A percentile compares a stretch with the other conserved stretches of the same genome.
Evolutionary conservation across 2,888 invertebrate species (phyloP).

Genomic region (Homarus gammarus): DNA sequence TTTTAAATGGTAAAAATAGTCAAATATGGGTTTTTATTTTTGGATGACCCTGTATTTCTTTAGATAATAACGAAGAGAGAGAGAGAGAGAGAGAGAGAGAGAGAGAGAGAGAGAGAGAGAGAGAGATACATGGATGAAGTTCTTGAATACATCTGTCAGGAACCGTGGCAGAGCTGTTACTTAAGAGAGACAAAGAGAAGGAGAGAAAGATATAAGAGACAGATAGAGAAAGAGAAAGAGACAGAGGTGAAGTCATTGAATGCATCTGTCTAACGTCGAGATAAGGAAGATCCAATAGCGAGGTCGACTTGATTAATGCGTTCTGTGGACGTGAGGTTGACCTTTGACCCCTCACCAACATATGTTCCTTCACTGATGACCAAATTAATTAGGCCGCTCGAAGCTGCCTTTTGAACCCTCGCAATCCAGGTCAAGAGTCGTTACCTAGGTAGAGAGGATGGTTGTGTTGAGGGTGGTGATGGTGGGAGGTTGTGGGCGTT

Average conservation of each 20-base stretch:
- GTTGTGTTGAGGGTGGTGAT: no score
- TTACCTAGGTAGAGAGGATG: no score
- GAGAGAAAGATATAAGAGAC: background rate
- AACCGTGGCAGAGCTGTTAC: no score
- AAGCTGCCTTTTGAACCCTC: background rate
- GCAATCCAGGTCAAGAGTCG: background rate
- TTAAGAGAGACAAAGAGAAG: background rate
- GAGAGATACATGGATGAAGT: background rate
- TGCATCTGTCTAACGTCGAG: background rate
- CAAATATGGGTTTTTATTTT: no score
- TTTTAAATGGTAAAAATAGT: no score
- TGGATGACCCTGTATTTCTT: no score
- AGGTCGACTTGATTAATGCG: constrained; percentile 1
- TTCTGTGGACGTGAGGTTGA: background rate
- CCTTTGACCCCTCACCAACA: background rate
- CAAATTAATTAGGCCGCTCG: background rate
- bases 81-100: background rate
- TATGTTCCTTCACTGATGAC: background rate
- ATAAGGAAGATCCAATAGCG: background rate
- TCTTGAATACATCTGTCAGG: background rate
- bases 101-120: background rate
- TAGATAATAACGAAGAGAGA: background rate
- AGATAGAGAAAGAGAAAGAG: background rate
- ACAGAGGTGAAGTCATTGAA: background rate
- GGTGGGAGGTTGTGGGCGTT: no score